Percentiles rank a stretch among this genome's conserved stretches.
phyloP scores from a whole-genome alignment of 2,113 vertebrate genomes.

The Struthidea cinerea region DNA sequence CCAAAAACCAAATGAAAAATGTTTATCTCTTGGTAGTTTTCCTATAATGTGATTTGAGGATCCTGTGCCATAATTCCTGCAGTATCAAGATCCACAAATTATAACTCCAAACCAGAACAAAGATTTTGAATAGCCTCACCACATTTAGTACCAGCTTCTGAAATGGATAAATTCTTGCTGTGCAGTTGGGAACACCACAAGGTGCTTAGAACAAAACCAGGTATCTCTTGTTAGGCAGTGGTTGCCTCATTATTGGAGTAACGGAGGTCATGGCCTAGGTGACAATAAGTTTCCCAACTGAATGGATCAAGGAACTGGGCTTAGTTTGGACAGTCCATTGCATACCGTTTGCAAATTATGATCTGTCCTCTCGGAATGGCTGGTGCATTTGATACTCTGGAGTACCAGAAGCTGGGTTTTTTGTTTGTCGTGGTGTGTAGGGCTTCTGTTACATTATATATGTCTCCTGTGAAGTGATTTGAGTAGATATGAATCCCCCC shows the following conservation, averaged over 20 bases:
- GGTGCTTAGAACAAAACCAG: not conserved
- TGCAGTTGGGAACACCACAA: not conserved
- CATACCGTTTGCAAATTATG: not conserved
- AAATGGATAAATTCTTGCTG: not conserved
- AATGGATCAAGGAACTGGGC: not conserved
- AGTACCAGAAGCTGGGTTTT: not conserved
- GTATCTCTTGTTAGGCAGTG: not conserved
- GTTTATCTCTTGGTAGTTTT: not conserved
- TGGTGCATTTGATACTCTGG: not conserved
- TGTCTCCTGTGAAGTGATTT: conserved; percentile 28
- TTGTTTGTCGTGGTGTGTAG: not conserved
- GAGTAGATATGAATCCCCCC: not conserved
- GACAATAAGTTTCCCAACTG: not conserved
- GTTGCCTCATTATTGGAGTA: not conserved
- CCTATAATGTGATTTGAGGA: not conserved
- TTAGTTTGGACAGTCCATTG: not conserved
- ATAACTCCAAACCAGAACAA: not conserved
- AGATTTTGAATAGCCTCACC: not conserved
- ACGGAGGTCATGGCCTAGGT: not conserved
- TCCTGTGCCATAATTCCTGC: not conserved
- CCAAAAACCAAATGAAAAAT: not conserved
- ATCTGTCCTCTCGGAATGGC: not conserved
- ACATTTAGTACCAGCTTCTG: not conserved
- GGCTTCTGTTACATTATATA: not conserved
- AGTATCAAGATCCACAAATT: not conserved